Percentiles rank a stretch among this genome's conserved stretches.
These are phyloP conservation scores for Heliconius eleuchia DNA, from an alignment of 1,140 invertebrate species.

Conservation along the genomic window DNA sequence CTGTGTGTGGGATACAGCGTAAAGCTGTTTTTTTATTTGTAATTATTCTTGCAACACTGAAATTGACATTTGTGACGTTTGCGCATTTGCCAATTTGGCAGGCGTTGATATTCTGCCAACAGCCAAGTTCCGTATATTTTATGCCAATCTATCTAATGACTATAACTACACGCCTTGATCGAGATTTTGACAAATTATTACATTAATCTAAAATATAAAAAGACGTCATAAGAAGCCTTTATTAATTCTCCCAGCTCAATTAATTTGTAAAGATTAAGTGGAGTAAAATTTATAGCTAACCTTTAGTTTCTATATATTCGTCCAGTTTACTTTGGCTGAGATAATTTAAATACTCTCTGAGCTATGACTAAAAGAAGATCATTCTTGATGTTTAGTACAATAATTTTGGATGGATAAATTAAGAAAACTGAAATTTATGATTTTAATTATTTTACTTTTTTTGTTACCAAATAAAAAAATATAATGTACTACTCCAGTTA, in stretches of 20 bases:
- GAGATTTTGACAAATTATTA: constrained; percentile 8
- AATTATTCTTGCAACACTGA: constrained; percentile 14
- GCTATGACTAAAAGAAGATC: not conserved
- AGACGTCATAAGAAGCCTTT: not conserved
- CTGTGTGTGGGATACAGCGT: too few species aligned
- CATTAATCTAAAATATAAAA: not conserved
- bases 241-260: not conserved
- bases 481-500: too few species aligned
- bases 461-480: too few species aligned
- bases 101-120: constrained; percentile 4
- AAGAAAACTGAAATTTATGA: too few species aligned
- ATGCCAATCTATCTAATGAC: constrained; percentile 20
- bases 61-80: constrained; percentile 26
- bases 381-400: not conserved
- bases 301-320: constrained; percentile 1
- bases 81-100: constrained; percentile 31
- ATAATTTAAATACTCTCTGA: not conserved
- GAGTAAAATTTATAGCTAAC: not conserved
- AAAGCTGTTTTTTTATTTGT: too few species aligned
- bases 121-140: constrained; percentile 36
- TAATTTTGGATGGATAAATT: not conserved
- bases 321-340: not conserved
- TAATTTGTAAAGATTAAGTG: not conserved
- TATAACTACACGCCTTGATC: not conserved
- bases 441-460: too few species aligned